Evolutionary conservation across 2,113 vertebrate genomes (phyloP).

Genomic region (Variabilichromis moorii): DNA sequence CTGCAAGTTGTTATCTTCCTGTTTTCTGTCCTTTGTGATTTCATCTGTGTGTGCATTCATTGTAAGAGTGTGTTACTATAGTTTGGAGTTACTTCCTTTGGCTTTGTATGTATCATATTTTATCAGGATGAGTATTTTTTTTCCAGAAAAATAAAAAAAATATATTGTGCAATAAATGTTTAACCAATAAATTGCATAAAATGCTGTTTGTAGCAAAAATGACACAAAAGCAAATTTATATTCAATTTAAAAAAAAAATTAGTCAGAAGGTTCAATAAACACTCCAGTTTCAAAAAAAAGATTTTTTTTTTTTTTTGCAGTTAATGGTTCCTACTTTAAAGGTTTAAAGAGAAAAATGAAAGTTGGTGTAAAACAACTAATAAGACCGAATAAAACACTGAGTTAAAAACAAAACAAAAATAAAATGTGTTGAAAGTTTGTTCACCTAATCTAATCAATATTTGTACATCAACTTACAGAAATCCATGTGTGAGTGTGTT

Average conservation of each 20-base stretch:
- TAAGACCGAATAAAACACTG: background rate
- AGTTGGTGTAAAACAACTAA: background rate
- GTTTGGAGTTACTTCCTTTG: background rate
- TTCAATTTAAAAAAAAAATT: accelerated
- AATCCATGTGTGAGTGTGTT: background rate
- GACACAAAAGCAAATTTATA: background rate
- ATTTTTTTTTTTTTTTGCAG: background rate
- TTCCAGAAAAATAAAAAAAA: background rate
- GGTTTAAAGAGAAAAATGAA: background rate
- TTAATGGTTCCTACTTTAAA: background rate
- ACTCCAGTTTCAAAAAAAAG: background rate
- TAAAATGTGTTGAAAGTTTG: background rate
- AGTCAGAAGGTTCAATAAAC: background rate
- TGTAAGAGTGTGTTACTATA: background rate
- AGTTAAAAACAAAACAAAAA: background rate
- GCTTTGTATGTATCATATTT: background rate
- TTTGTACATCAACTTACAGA: background rate
- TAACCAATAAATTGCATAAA: background rate
- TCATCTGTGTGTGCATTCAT: background rate
- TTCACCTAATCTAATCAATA: background rate
- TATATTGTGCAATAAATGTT: background rate
- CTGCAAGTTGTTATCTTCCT: background rate
- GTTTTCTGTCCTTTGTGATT: background rate
- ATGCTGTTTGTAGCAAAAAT: background rate
- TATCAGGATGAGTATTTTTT: background rate